Conservation (phyloP, 2,113 vertebrate genomes). For the Ardeotis arabs region DNA sequence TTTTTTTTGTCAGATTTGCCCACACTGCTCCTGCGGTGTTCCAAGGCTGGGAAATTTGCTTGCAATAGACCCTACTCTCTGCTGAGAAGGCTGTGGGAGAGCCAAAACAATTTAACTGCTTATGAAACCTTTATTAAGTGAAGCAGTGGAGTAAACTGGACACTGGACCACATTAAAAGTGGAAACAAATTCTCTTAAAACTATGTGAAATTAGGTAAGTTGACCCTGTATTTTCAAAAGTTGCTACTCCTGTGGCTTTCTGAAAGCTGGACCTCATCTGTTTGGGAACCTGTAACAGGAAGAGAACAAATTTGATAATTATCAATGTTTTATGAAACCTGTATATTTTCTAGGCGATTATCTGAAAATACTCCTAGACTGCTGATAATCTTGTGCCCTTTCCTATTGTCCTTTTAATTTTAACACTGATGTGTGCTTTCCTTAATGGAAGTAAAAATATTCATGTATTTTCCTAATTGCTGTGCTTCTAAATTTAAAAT, state of each 20-base stretch:
- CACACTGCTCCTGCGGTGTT: background rate
- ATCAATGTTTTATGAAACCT: background rate
- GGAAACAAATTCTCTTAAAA: background rate
- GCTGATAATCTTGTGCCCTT: background rate
- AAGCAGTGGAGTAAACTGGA: background rate
- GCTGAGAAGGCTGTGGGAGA: background rate
- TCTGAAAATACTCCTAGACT: background rate
- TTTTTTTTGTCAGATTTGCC: background rate
- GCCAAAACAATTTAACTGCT: background rate
- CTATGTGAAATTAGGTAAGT: background rate
- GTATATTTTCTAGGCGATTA: background rate
- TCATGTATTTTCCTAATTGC: background rate
- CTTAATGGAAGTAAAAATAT: background rate
- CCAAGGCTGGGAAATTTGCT: background rate
- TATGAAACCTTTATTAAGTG: background rate
- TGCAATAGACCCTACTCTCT: accelerated
- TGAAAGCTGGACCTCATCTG: background rate
- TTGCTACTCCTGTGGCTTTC: background rate
- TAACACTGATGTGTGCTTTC: background rate
- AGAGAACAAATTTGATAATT: background rate
- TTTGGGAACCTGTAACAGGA: background rate
- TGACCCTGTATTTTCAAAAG: background rate
- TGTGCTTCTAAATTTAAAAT: background rate
- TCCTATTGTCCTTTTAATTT: background rate
- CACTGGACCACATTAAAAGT: background rate